Conservation (phyloP, 2,113 vertebrate species). For the Actenoides lindsayi region DNA sequence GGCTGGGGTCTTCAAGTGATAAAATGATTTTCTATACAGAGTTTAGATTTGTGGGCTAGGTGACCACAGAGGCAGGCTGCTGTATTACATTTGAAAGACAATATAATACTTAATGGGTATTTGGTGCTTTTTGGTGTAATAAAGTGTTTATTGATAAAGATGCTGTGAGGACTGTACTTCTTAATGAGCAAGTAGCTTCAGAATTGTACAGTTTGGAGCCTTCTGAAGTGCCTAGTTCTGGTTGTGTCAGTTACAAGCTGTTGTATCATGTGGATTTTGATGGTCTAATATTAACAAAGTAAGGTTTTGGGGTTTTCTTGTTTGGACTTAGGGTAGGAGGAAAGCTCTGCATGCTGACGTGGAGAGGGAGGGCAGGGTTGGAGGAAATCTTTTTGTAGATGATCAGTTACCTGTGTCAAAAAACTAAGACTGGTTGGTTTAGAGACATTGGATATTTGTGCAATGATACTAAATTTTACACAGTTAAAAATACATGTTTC, state of each 20-base stretch:
- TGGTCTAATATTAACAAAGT: neutral
- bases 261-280: neutral
- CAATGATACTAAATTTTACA: neutral
- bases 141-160: neutral
- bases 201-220: neutral
- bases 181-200: neutral
- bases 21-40: neutral
- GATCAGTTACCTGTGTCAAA: neutral
- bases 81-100: neutral
- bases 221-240: neutral
- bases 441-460: neutral
- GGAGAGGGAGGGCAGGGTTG: neutral
- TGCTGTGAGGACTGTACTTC: neutral
- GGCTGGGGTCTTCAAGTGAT: neutral
- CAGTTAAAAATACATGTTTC: neutral
- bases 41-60: neutral
- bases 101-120: neutral
- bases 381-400: neutral
- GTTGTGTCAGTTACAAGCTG: neutral
- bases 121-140: neutral
- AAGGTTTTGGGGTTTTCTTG: neutral
- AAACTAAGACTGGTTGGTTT: neutral
- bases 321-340: neutral
- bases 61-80: neutral
- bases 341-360: neutral